Base-by-base conservation (phyloP, 2,797 vertebrate species). In the Thamnophis elegans region DNA sequence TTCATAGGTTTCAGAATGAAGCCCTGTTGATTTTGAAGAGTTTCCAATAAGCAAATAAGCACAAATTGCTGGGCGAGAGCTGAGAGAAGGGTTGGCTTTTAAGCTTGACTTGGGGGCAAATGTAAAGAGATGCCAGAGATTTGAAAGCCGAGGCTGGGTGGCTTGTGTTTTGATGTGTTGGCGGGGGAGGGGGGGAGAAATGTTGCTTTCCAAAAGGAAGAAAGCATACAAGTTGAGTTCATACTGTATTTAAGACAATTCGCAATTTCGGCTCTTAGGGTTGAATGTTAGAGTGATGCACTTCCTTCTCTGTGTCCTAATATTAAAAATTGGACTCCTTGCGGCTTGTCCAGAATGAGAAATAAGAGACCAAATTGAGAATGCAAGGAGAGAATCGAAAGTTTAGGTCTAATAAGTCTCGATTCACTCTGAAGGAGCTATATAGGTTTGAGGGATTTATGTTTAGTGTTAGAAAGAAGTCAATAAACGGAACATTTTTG, bases 391-490 rank as follows among this genome's bases (percentile, higher is more conserved):
- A 36, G 73, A 82, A 82, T 82, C 73, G 25, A 47, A 11, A 12
- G 36, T 78, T 78, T 22, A 78, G 36, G 42, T 73, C 32, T 36
- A 73, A 42, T 47, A 47, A 82, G 22, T 82, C 73, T 12, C 5
- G 73, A 82, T 47, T 82, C 73, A 47, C 8, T 22, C 73, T 47
- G 36, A 82, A 82, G 36, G 73, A 82, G 10, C 36, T 1, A 12
- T 25, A 47, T 25, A 47, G 10, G 36, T 82, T 82, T 82, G 73
- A 82, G 47, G 36, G 36, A 25, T 82, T 82, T 82, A 36, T 32
- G 54, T 91, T 53, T 16, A 59, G n/a, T 59, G 25, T 62, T 94
- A 90, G 82, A 88, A 89, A 58, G 85, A 82, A 59, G 14, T 13
- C 22, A 60, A 60, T n/a, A 26, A 78, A 22, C 20, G 20, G 87